phyloP scores from a whole-genome alignment of 1,140 invertebrate species.

The Atta cephalotes region DNA sequence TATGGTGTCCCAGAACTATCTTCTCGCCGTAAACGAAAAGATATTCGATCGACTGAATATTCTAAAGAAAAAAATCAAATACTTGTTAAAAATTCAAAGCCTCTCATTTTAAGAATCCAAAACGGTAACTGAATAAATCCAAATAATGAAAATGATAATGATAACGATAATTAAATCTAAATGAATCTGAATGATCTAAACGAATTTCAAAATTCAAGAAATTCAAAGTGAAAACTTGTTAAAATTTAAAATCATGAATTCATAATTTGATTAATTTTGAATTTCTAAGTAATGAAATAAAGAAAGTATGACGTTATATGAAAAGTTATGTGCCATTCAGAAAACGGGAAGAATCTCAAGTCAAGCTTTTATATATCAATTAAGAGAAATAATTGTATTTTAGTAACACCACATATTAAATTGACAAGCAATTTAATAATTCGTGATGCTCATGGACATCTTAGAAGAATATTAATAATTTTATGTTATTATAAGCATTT shows the following conservation, averaged over 20 bases:
- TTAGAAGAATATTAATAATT: too few relatives aligned
- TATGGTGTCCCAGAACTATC: conserved; percentile 20
- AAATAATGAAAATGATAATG: neutral
- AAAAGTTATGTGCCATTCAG: neutral
- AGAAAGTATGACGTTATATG: too few relatives aligned
- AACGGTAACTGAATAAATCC: neutral
- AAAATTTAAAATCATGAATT: neutral
- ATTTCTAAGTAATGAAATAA: neutral
- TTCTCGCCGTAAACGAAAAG: neutral
- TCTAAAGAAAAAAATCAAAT: neutral
- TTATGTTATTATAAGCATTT: too few relatives aligned
- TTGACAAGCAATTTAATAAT: too few relatives aligned
- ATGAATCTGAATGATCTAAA: too few relatives aligned
- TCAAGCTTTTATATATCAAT: neutral
- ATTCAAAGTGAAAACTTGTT: too few relatives aligned
- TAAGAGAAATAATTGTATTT: too few relatives aligned
- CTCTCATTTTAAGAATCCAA: neutral
- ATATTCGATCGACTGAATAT: neutral
- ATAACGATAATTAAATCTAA: neutral
- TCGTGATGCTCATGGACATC: too few relatives aligned
- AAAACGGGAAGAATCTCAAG: neutral
- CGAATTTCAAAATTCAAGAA: neutral
- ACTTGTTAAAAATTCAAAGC: neutral
- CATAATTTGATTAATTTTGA: neutral
- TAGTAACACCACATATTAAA: too few relatives aligned